A percentile compares a stretch with the other conserved stretches of the same genome.
Conservation (phyloP, 2,888 invertebrate genomes). For the Aphodius sticticus region DNA sequence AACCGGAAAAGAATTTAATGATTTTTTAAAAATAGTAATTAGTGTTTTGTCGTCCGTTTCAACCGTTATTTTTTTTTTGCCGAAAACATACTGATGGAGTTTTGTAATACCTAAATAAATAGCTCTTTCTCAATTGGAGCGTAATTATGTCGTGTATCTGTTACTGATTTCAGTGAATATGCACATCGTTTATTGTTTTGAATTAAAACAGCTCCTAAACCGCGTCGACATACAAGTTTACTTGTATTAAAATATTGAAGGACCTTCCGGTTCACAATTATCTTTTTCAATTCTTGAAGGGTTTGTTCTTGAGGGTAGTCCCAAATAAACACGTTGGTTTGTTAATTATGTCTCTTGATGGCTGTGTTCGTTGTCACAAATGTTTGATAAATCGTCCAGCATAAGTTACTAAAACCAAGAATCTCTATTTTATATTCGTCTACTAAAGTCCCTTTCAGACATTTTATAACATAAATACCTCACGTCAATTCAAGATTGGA, state of each 20-base stretch:
- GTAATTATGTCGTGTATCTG: slow-evolving; percentile 42
- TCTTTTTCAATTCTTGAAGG: not conserved
- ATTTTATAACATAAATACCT: not conserved
- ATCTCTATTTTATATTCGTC: not conserved
- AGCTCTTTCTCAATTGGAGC: slow-evolving; percentile 47
- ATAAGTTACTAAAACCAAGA: slow-evolving; percentile 33
- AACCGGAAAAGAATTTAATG: not conserved
- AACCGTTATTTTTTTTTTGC: slow-evolving; percentile 38
- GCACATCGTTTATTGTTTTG: slow-evolving; percentile 43
- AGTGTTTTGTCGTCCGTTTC: slow-evolving; percentile 48
- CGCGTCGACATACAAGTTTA: slow-evolving; percentile 45
- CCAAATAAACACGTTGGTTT: slow-evolving; percentile 42
- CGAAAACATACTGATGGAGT: slow-evolving; percentile 45
- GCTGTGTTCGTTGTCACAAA: slow-evolving; percentile 35
- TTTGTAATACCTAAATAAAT: slow-evolving; percentile 22
- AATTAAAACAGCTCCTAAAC: slow-evolving; percentile 45
- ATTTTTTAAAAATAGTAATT: not conserved
- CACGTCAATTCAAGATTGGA: not conserved
- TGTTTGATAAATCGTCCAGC: slow-evolving; percentile 45
- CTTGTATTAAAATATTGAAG: slow-evolving; percentile 41
- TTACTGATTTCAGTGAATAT: slow-evolving; percentile 43
- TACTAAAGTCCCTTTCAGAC: not conserved
- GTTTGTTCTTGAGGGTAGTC: not conserved
- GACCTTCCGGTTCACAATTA: slow-evolving; percentile 7
- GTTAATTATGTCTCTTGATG: slow-evolving; percentile 42